Evolutionary conservation across 92 coral and sea anemone species (phyloP), one percentile per base, ranked within the genome.

Genomic region (Porites cylindrica): DNA sequence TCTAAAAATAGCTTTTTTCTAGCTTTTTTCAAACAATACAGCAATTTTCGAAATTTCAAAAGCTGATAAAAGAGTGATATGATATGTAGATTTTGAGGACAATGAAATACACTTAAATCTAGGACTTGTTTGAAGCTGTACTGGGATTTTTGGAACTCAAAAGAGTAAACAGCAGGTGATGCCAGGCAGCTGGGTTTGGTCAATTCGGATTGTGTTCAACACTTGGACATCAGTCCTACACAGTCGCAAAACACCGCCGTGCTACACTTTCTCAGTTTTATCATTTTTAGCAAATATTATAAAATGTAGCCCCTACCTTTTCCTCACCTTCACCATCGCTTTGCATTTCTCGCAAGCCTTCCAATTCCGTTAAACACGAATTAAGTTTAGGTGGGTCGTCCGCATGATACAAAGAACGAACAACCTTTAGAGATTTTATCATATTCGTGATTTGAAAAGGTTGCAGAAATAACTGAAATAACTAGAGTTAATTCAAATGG

Each of bases 261-360:
- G 24, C 21, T 5, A n/a, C 13, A 3, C 29, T 8, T 67, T 4
- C 12, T 54, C 12, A 60, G 24, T 0, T 3, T 38, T 38, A 38
- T 38, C 47, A 38, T 38, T 38, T 38, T 38, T 38, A 38, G 47
- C 47, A 38, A 38, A 38, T 4, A 38, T 59, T 3, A 17, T 51
- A 58, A 29, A 16, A 26, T 62, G 10, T 11, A 9, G n/a, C 4
- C 18, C 60, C 83, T 47, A 47, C 72, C 80, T 56, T 29, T 10
- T 38, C 72, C 23, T 1, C 72, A 17, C 1, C 18, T 69, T 63
- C 51, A 50, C 6, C 7, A 21, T 12, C 23, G 16, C 38, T 13
- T 56, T 26, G 80, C 16, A 43, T 50, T 3, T 38, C 60, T 79
- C 9, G 72, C 83, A 79, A 79, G 19, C 72, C 19, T 18, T 29